phyloP scores from a whole-genome alignment of 2,888 invertebrate species.

The Abrostola triplasia region DNA sequence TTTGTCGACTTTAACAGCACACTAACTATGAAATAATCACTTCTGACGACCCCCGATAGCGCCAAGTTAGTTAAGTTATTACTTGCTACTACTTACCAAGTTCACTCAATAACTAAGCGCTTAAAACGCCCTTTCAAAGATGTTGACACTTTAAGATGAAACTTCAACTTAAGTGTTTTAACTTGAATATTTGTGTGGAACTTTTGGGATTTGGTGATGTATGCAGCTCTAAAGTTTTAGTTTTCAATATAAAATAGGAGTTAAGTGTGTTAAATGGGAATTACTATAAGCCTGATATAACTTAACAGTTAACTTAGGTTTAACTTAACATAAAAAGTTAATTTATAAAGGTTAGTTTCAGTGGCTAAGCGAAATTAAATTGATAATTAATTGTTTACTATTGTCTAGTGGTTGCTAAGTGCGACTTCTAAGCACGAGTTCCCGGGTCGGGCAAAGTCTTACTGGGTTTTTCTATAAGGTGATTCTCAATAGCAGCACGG shows the following conservation, averaged over 20 bases:
- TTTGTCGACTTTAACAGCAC: conserved; percentile 22
- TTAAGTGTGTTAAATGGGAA: too few species aligned
- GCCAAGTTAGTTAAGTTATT: conserved; percentile 50
- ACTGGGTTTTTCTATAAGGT: too few species aligned
- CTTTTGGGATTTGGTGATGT: not conserved
- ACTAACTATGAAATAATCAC: conserved; percentile 52
- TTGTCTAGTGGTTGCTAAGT: too few species aligned
- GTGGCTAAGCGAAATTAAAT: too few species aligned
- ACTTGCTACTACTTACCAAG: conserved; percentile 51
- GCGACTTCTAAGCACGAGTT: too few species aligned
- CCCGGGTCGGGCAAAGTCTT: too few species aligned
- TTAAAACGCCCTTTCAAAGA: conserved; percentile 55
- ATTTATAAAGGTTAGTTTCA: too few species aligned
- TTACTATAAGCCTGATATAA: too few species aligned
- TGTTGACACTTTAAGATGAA: conserved; percentile 54
- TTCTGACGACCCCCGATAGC: conserved; percentile 51
- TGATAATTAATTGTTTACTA: too few species aligned
- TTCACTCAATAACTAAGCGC: conserved; percentile 55
- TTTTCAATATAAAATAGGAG: not conserved
- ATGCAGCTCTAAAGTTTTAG: not conserved
- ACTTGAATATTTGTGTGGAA: conserved; percentile 16
- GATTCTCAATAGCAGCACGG: too few species aligned
- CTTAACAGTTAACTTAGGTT: too few species aligned
- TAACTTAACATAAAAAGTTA: too few species aligned
- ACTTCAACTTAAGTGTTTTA: conserved; percentile 47